Evolutionary conservation across 2,113 vertebrate genomes (phyloP).

Genomic region (Dendrocopos noguchii): DNA sequence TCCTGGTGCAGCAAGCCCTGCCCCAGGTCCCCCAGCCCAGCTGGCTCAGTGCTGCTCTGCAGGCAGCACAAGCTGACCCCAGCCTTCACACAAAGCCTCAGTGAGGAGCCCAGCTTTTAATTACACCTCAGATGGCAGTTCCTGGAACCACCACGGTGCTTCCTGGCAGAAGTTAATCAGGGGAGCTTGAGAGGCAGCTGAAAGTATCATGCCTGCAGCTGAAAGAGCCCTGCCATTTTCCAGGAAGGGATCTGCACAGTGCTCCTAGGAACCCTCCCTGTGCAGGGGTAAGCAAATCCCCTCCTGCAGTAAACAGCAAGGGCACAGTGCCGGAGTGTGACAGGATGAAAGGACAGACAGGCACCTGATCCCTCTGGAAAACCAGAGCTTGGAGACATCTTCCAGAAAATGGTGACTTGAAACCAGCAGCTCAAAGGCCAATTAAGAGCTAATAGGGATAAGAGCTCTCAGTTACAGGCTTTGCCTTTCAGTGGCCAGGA

Average conservation of each 20-base stretch:
- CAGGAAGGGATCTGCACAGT: background rate
- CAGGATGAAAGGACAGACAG: constrained; percentile 1
- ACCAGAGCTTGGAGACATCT: background rate
- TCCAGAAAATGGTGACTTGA: constrained; percentile 45
- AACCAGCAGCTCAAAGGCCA: constrained; percentile 27
- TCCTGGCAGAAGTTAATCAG: constrained; percentile 35
- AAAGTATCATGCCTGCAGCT: background rate
- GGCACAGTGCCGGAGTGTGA: constrained; percentile 28
- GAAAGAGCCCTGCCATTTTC: background rate
- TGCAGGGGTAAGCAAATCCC: background rate
- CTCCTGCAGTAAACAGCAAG: constrained; percentile 43
- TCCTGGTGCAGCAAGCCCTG: background rate
- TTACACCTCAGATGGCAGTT: constrained; percentile 19
- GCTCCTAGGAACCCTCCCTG: background rate
- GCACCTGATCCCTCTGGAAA: constrained; percentile 47
- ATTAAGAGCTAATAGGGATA: background rate
- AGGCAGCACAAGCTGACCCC: background rate
- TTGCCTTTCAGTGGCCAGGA: constrained; percentile 15
- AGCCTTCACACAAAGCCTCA: background rate
- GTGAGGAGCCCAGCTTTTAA: background rate
- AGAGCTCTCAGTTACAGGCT: constrained; percentile 42
- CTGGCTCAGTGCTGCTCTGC: background rate
- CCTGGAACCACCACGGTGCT: constrained; percentile 11
- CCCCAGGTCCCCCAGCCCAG: background rate
- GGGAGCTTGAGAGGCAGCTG: background rate